phyloP scores from a whole-genome alignment of 1,140 invertebrate genomes.

The Vanessa atalanta region DNA sequence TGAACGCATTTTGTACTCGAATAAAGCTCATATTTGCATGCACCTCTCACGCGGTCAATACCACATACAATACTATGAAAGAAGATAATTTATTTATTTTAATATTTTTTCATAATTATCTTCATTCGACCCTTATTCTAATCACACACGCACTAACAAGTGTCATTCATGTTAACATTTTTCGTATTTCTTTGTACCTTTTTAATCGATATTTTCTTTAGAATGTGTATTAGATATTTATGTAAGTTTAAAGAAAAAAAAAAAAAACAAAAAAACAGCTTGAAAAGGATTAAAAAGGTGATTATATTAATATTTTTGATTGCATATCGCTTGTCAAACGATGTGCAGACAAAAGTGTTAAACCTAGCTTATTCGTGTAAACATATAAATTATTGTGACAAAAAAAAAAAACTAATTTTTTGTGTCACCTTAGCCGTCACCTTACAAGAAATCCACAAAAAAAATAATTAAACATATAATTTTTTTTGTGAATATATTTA shows the following conservation, averaged over 20 bases:
- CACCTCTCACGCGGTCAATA: constrained; percentile 38
- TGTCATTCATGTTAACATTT: constrained; percentile 48
- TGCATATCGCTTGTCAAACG: constrained; percentile 29
- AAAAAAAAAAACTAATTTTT: constrained; percentile 37
- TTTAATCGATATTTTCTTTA: constrained; percentile 1
- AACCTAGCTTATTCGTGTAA: constrained; percentile 43
- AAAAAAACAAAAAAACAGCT: constrained; percentile 4
- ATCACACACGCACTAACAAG: constrained; percentile 58
- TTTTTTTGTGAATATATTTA: constrained; percentile 29
- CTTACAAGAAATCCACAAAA: constrained; percentile 45
- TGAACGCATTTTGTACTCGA: constrained; percentile 69
- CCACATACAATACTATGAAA: constrained; percentile 48
- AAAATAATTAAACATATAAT: constrained; percentile 27
- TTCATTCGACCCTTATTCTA: constrained; percentile 58
- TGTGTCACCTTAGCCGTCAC: constrained; percentile 37
- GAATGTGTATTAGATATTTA: no score
- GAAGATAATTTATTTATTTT: constrained; percentile 42
- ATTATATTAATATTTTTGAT: constrained; percentile 15
- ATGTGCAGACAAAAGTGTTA: constrained; percentile 38
- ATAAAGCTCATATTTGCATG: constrained; percentile 66
- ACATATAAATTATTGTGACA: constrained; percentile 40
- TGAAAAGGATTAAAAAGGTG: constrained; percentile 32
- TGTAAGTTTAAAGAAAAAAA: not conserved
- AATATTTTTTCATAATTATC: constrained; percentile 31
- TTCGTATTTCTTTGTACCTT: constrained; percentile 1